Evolutionary conservation across 1,140 invertebrate species (phyloP).

Genomic region (Myzus persicae): DNA sequence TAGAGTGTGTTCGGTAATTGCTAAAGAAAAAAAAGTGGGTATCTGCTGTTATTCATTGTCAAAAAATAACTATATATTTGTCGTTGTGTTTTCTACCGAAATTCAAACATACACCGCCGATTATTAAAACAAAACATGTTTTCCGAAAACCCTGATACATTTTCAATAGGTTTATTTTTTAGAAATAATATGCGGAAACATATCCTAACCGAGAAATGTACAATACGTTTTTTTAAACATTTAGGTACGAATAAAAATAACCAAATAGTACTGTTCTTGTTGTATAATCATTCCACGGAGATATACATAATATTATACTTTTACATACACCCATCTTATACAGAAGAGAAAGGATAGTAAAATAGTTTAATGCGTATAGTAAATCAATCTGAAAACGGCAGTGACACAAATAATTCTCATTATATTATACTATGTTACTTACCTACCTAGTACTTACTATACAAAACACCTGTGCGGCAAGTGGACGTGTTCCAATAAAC

Average conservation of each 20-base stretch:
- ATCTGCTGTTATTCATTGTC: too few species aligned
- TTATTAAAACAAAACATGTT: background rate
- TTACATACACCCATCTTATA: background rate
- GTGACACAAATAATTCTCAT: background rate
- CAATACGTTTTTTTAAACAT: background rate
- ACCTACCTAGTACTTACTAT: background rate
- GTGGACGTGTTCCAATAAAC: background rate
- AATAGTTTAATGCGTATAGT: background rate
- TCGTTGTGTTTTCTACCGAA: background rate
- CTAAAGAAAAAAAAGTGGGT: background rate
- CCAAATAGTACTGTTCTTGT: background rate
- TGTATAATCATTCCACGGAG: background rate
- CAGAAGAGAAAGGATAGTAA: background rate
- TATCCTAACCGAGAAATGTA: background rate
- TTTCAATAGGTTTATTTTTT: background rate
- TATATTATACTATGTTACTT: background rate
- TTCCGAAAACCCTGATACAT: background rate
- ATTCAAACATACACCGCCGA: background rate
- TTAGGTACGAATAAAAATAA: background rate
- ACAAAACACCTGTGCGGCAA: background rate
- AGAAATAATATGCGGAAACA: background rate
- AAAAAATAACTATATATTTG: background rate
- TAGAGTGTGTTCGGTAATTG: background rate
- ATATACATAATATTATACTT: background rate
- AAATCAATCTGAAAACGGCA: background rate